phyloP scores from a whole-genome alignment of 2,888 invertebrate genomes.

The Pachliopta kotzebuea region DNA sequence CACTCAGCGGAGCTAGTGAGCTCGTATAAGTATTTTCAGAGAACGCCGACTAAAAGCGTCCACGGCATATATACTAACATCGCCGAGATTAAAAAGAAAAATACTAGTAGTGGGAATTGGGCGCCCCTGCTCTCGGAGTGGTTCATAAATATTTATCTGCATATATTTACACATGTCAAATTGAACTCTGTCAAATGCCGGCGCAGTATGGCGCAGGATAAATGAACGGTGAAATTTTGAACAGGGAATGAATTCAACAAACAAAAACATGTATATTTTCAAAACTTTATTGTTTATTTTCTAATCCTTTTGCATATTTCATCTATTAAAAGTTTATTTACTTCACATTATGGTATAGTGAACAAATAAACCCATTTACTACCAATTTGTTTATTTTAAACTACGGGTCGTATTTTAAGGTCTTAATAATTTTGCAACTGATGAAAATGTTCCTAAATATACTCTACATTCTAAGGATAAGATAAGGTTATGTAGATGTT shows the following conservation, averaged over 20 bases:
- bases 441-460: no score
- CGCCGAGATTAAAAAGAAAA: constrained; percentile 29
- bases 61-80: constrained; percentile 8
- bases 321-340: not conserved
- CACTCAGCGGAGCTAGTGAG: no score
- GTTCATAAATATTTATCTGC: constrained; percentile 45
- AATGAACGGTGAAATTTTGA: constrained; percentile 42
- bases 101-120: constrained; percentile 33
- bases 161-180: constrained; percentile 54
- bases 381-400: no score
- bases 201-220: constrained; percentile 39
- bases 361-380: no score
- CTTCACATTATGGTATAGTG: not conserved
- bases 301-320: constrained; percentile 5
- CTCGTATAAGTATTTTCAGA: not conserved
- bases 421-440: no score
- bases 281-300: constrained; percentile 11
- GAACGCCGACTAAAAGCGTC: not conserved
- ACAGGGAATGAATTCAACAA: constrained; percentile 32
- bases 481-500: no score
- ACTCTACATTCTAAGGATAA: no score
- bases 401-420: no score
- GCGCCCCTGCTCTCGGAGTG: constrained; percentile 34
- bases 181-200: constrained; percentile 30
- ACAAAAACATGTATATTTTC: constrained; percentile 1